A percentile compares a stretch with the other conserved stretches of the same genome.
phyloP scores from a whole-genome alignment of 2,888 invertebrate species.

The Philaethria dido region DNA sequence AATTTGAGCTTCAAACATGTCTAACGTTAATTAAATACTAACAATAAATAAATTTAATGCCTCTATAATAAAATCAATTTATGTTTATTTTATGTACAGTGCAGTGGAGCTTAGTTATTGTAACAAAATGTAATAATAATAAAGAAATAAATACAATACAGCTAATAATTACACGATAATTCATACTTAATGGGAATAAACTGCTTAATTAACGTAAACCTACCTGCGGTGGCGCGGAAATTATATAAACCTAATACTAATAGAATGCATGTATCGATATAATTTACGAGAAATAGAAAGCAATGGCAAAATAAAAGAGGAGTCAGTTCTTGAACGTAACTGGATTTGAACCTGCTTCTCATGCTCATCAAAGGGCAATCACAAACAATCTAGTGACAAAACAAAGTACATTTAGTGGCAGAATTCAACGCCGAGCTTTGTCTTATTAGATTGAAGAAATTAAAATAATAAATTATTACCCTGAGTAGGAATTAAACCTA shows the following conservation, averaged over 20 bases:
- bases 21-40: background rate
- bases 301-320: no score
- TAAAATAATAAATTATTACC: no score
- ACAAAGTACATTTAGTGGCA: no score
- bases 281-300: no score
- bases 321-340: no score
- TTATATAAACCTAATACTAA: background rate
- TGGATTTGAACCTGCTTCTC: no score
- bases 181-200: background rate
- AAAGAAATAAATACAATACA: background rate
- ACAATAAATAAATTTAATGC: background rate
- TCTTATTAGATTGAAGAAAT: no score
- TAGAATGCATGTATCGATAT: background rate
- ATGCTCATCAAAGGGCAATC: no score
- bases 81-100: background rate
- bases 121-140: background rate
- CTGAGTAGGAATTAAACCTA: no score
- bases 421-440: no score
- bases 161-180: background rate
- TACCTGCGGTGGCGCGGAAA: background rate
- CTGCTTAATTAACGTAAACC: background rate
- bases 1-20: no score
- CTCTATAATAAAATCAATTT: background rate
- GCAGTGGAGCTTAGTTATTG: background rate
- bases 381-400: no score